These are phyloP conservation scores for Tenthredo distinguenda DNA, from an alignment of 2,888 invertebrate species.

Conservation along the genomic window DNA sequence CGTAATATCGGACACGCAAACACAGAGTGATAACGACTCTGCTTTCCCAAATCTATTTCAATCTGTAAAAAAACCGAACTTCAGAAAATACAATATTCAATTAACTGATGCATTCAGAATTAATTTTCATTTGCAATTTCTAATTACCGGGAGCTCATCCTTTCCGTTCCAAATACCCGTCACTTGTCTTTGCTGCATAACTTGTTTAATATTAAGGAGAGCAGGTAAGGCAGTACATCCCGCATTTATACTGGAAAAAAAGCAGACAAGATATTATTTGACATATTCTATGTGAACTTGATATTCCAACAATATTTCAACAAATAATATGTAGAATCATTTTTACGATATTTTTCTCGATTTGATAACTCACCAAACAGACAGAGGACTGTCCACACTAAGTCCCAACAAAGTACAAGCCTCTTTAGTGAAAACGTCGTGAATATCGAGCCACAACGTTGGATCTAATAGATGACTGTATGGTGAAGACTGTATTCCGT, in stretches of 20 bases:
- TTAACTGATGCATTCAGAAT: neutral
- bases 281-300: constrained; percentile 5
- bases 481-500: constrained; percentile 89
- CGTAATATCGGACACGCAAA: constrained; percentile 99
- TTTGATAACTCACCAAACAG: constrained; percentile 85
- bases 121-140: neutral
- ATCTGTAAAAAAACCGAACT: constrained; percentile 82
- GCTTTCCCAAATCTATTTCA: constrained; percentile 95
- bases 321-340: constrained; percentile 23
- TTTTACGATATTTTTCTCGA: neutral
- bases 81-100: neutral
- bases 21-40: constrained; percentile 97
- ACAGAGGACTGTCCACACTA: constrained; percentile 93
- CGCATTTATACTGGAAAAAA: constrained; percentile 86
- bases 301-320: neutral
- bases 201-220: constrained; percentile 94
- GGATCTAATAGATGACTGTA: constrained; percentile 88
- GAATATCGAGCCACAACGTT: constrained; percentile 87
- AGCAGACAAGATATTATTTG: constrained; percentile 50
- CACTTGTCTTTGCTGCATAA: constrained; percentile 93
- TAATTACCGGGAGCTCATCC: constrained; percentile 96
- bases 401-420: constrained; percentile 95
- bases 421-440: constrained; percentile 95
- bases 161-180: constrained; percentile 96
- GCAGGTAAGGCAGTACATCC: constrained; percentile 97